These are phyloP conservation scores for Eutrigla gurnardus DNA, from an alignment of 2,797 vertebrate genomes.

Conservation along the genomic window DNA sequence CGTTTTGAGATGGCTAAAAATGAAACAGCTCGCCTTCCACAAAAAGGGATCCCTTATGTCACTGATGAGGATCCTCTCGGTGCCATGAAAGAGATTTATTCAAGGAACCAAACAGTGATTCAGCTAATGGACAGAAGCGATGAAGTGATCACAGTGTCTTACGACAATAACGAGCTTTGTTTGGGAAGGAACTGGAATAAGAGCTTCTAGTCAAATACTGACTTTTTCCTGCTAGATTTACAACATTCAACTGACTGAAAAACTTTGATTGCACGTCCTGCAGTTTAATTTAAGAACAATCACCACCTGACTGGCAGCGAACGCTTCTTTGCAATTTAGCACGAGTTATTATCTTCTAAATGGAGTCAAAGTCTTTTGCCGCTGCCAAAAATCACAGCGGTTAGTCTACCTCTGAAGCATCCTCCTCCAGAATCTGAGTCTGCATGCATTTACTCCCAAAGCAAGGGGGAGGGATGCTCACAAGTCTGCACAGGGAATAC, in stretches of 20 bases:
- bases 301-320: background rate
- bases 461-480: conserved; percentile 13
- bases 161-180: conserved; percentile 27
- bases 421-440: background rate
- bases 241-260: background rate
- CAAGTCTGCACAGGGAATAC: conserved; percentile 16
- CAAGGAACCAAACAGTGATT: background rate
- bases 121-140: background rate
- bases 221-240: conserved; percentile 5
- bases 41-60: conserved; percentile 15
- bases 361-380: background rate
- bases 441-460: conserved; percentile 2
- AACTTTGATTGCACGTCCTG: background rate
- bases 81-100: conserved; percentile 3
- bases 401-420: conserved; percentile 10
- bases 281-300: background rate
- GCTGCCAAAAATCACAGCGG: conserved; percentile 20
- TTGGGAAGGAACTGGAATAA: conserved; percentile 8
- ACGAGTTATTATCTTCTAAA: background rate
- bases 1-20: conserved; percentile 29
- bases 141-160: conserved; percentile 17
- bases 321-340: background rate
- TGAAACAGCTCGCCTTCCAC: background rate
- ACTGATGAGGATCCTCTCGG: background rate
- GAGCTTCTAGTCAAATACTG: conserved; percentile 1